Conservation (phyloP, 30 jellyfish, hydroid and myxozoan species). For the Turritopsis dohrnii region DNA sequence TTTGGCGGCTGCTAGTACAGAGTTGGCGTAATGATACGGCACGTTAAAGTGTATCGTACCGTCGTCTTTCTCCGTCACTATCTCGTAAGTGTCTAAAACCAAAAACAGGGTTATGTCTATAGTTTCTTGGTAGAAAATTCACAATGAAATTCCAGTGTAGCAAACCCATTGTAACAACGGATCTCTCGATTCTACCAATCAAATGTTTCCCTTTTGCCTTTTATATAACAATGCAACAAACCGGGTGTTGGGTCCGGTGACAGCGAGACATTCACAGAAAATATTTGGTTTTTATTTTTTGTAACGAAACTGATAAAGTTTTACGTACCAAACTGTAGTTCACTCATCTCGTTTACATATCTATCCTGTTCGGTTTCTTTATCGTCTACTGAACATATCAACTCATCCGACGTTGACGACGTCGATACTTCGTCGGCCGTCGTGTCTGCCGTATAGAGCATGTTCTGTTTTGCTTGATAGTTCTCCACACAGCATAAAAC, state of each 20-base stretch:
- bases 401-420: constrained; percentile 7
- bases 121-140: background rate
- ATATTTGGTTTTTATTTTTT: background rate
- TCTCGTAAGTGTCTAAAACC: constrained; percentile 68
- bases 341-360: constrained; percentile 55
- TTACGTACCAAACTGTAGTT: constrained; percentile 71
- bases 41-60: constrained; percentile 73
- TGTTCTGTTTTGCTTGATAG: constrained; percentile 28
- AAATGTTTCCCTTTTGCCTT: no score
- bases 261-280: no score
- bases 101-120: no score
- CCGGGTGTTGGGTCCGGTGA: no score
- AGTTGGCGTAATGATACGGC: constrained; percentile 71
- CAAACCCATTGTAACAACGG: no score
- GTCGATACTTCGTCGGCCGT: constrained; percentile 8
- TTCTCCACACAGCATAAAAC: constrained; percentile 40
- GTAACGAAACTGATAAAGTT: background rate
- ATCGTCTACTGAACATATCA: background rate
- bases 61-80: constrained; percentile 64
- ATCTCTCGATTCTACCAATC: no score
- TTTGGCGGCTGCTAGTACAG: constrained; percentile 44
- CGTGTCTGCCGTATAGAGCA: background rate
- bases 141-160: no score
- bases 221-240: no score
- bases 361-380: constrained; percentile 6